Evolutionary conservation across 2,113 vertebrate species (phyloP).

Genomic region (Macquaria australasica): DNA sequence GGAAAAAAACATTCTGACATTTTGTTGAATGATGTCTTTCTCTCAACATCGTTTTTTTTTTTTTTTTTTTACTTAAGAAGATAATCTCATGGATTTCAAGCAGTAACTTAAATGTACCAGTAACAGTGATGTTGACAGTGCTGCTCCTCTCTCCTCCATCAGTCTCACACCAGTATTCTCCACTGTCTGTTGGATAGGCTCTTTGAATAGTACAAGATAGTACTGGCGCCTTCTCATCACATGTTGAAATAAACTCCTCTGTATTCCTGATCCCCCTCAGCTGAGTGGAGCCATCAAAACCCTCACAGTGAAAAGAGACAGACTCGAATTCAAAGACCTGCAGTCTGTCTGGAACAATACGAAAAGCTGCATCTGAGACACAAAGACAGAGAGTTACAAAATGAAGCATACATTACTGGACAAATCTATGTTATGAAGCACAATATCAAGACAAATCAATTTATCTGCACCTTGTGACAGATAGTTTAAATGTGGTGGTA

Average conservation of each 20-base stretch:
- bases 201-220: fast-evolving
- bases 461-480: too few species aligned
- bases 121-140: not conserved
- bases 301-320: fast-evolving
- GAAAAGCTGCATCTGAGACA: not conserved
- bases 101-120: not conserved
- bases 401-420: too few species aligned
- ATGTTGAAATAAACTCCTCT: fast-evolving
- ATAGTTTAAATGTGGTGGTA: too few species aligned
- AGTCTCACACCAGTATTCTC: conserved; percentile 49
- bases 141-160: not conserved
- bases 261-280: fast-evolving
- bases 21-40: too few species aligned
- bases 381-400: too few species aligned
- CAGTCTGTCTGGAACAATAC: not conserved
- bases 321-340: not conserved
- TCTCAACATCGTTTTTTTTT: too few species aligned
- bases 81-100: too few species aligned
- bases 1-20: too few species aligned
- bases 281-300: fast-evolving
- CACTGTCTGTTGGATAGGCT: not conserved
- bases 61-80: too few species aligned
- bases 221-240: fast-evolving
- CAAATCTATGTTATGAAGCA: too few species aligned
- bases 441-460: too few species aligned